Conservation (phyloP, 2,797 vertebrate genomes). For the Smutsia gigantea region DNA sequence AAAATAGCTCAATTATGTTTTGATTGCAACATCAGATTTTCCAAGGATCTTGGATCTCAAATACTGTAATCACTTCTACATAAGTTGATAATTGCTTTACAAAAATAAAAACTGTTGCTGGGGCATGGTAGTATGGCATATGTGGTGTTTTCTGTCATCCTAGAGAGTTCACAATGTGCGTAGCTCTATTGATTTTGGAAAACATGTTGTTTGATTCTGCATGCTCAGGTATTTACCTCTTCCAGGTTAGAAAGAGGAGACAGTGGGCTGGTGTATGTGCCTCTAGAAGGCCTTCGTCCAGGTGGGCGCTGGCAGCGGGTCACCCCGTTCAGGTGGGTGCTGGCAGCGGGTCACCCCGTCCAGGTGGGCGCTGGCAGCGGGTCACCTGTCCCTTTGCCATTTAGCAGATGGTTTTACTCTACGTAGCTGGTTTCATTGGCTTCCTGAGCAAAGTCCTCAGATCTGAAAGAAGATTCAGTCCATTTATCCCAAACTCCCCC, state of each 20-base stretch:
- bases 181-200: conserved; percentile 31
- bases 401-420: conserved; percentile 22
- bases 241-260: not conserved
- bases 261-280: not conserved
- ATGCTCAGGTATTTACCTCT: conserved; percentile 10
- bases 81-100: conserved; percentile 76
- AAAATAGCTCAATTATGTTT: conserved; percentile 81
- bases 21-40: conserved; percentile 78
- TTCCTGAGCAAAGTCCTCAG: conserved; percentile 34
- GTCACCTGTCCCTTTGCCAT: conserved; percentile 52
- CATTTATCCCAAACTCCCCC: conserved; percentile 52
- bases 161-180: conserved; percentile 23
- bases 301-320: accelerated
- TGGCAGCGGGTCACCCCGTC: accelerated
- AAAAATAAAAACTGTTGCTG: conserved; percentile 50
- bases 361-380: not conserved
- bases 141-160: conserved; percentile 43
- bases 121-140: not conserved
- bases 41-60: conserved; percentile 71
- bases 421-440: conserved; percentile 24
- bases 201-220: not conserved
- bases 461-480: conserved; percentile 41
- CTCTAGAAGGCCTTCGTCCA: not conserved
- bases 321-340: not conserved
- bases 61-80: conserved; percentile 70